Evolutionary conservation across 2,797 vertebrate species (phyloP).

Genomic region (Silurus aristotelis): DNA sequence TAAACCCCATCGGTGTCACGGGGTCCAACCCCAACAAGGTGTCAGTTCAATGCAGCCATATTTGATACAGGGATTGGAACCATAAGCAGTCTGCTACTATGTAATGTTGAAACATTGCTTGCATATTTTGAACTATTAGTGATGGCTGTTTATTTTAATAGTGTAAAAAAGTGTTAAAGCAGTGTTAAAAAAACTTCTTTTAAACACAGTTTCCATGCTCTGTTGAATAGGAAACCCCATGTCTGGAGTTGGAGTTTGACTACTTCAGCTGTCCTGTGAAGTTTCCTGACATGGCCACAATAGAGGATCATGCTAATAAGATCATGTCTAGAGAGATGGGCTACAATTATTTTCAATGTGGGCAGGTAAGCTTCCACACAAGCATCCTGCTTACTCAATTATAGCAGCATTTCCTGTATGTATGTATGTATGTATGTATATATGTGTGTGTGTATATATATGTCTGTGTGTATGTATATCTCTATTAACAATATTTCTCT

Average conservation of each 20-base stretch:
- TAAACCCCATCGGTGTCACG: constrained; percentile 95
- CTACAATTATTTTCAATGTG: constrained; percentile 90
- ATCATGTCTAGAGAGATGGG: constrained; percentile 91
- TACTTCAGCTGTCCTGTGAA: constrained; percentile 94
- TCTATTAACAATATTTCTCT: constrained; percentile 40
- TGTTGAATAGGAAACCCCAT: constrained; percentile 87
- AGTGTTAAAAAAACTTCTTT: not conserved
- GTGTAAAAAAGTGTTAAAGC: too few relatives aligned
- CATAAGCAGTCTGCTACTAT: not conserved
- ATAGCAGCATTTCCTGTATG: constrained; percentile 21
- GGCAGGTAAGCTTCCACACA: constrained; percentile 77
- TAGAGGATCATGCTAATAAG: constrained; percentile 95
- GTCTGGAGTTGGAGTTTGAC: constrained; percentile 95
- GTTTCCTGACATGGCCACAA: constrained; percentile 91
- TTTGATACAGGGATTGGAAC: not conserved
- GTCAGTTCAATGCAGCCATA: constrained; percentile 22
- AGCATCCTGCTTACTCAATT: constrained; percentile 39
- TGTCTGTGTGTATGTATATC: too few relatives aligned
- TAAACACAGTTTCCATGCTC: not conserved
- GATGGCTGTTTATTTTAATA: too few relatives aligned
- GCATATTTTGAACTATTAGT: not conserved
- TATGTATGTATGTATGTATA: too few relatives aligned
- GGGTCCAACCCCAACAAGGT: constrained; percentile 98
- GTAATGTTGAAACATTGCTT: not conserved
- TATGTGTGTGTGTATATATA: too few relatives aligned